Conservation (phyloP, 2,888 invertebrate genomes). For the Parnassius apollo region DNA sequence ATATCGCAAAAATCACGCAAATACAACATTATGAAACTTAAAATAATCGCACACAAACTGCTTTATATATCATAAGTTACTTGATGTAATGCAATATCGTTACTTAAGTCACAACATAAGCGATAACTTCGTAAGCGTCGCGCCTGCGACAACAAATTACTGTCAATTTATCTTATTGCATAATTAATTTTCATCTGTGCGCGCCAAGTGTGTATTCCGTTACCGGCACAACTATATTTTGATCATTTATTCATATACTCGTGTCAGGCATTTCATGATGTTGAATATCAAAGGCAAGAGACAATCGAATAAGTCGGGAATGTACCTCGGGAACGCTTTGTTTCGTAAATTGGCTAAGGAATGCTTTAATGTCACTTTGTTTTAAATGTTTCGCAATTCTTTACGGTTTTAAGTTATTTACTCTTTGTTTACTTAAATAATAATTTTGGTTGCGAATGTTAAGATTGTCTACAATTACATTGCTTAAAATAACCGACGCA, state of each 20-base stretch:
- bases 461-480: no score
- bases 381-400: constrained; percentile 23
- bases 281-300: constrained; percentile 43
- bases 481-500: no score
- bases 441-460: no score
- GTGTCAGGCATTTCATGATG: constrained; percentile 54
- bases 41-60: constrained; percentile 16
- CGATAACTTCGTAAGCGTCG: constrained; percentile 38
- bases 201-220: constrained; percentile 49
- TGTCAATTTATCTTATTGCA: constrained; percentile 70
- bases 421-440: no score
- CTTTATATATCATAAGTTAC: constrained; percentile 7
- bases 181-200: constrained; percentile 71
- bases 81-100: constrained; percentile 23
- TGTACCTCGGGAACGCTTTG: constrained; percentile 26
- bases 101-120: constrained; percentile 29
- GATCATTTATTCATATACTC: constrained; percentile 60
- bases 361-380: constrained; percentile 21
- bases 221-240: constrained; percentile 52
- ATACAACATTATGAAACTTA: not conserved
- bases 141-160: constrained; percentile 55
- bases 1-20: no score
- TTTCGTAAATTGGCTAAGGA: constrained; percentile 19
- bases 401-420: constrained; percentile 2
- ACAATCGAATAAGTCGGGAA: constrained; percentile 39